Base-by-base conservation (phyloP, 2,797 vertebrate species). In the Chaenodraco wilsoni region DNA sequence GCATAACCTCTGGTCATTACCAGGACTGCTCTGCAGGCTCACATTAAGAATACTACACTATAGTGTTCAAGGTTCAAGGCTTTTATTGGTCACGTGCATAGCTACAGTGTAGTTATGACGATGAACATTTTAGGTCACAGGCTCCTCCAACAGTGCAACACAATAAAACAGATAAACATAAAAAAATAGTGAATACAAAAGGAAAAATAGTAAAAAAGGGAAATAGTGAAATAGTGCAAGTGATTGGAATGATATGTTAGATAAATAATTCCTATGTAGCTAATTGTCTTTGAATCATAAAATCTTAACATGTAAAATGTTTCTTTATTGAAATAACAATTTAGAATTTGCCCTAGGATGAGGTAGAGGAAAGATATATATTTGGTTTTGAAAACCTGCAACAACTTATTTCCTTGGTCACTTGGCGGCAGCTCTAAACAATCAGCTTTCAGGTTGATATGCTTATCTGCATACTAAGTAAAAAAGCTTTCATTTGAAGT, bases 1-100 rank as follows among this genome's bases (percentile, higher is more conserved):
- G 59, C 80, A 52, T 4, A 12, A 50, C 41, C 48, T 51, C 3
- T 16, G 63, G 44, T 69, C 73, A 73, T 81, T 74, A 65, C 62
- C 45, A n/a, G 13, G n/a, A 76, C 72, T 50, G 31, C 58, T 57
- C 33, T 27, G 55, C 19, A 73, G 52, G 57, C 45, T 72, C n/a
- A 27, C 45, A 56, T 72, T 57, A 61, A 14, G 31, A 52, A 64
- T 37, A 11, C 27, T 45, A 51, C 13, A 52, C 10, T 17, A 9
- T 63, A 44, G 46, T 19, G 31, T 8, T 27, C 27, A 27, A 27
- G 27, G 27, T 27, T 27, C 27, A 27, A 27, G 27, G 27, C 27
- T 27, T 27, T 27, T 27, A 27, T 27, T 27, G 4, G 27, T 27
- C 27, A 27, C 27, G 4, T 27, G 4, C 27, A 27, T 27, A 27